A percentile compares a stretch with the other conserved stretches of the same genome.
Evolutionary conservation across 2,797 vertebrate species (phyloP).

Genomic region (Columba guinea): DNA sequence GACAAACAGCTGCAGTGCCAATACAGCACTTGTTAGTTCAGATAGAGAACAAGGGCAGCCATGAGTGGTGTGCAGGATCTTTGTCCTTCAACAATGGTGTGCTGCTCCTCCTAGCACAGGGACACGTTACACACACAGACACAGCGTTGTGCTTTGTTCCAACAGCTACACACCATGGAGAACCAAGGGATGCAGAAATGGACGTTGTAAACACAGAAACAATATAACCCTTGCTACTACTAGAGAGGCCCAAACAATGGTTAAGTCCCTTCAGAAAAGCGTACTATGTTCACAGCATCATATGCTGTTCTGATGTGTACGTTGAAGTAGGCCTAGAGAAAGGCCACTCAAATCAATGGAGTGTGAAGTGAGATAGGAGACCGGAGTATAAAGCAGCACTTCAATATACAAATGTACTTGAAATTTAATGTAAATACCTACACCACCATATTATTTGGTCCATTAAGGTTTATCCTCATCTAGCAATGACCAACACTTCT

Average conservation of each 20-base stretch:
- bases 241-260: background rate
- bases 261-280: background rate
- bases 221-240: background rate
- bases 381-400: background rate
- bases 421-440: background rate
- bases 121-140: background rate
- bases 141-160: constrained; percentile 31
- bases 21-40: constrained; percentile 43
- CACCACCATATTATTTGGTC: background rate
- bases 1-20: constrained; percentile 56
- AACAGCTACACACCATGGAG: background rate
- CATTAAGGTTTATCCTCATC: background rate
- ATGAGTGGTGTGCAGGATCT: constrained; percentile 19
- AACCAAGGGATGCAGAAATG: background rate
- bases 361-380: background rate
- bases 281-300: background rate
- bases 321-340: background rate
- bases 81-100: constrained; percentile 65
- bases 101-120: constrained; percentile 55
- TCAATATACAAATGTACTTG: background rate
- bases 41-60: constrained; percentile 36
- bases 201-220: background rate
- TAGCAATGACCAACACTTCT: background rate
- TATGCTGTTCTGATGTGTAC: background rate
- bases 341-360: background rate